Conservation (phyloP, 35 echinoderm and acorn worm genomes). For the Hemicentrotus pulcherrimus region DNA sequence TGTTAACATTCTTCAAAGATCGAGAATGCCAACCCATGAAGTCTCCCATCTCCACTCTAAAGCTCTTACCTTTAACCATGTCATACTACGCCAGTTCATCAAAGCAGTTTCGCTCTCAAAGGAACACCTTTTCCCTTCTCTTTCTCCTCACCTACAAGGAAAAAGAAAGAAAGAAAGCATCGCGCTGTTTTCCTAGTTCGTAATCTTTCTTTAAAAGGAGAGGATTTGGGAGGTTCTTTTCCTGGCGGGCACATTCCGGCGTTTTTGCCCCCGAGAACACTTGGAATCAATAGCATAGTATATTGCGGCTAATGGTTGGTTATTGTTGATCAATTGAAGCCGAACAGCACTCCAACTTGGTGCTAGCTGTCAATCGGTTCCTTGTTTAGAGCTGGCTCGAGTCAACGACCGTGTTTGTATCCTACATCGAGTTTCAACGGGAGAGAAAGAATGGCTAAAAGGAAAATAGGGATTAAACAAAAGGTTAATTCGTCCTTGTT, state of each 20-base stretch:
- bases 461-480: not conserved
- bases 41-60: not conserved
- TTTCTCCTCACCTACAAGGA: slow-evolving; percentile 11
- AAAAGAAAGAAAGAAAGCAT: slow-evolving; percentile 16
- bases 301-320: slow-evolving; percentile 52
- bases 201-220: slow-evolving; percentile 42
- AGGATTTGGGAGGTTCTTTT: slow-evolving; percentile 46
- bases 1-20: not conserved
- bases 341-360: slow-evolving; percentile 17
- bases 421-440: not conserved
- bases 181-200: slow-evolving; percentile 39
- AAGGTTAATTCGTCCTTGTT: too few relatives aligned
- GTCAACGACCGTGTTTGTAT: not conserved
- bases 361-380: slow-evolving; percentile 24
- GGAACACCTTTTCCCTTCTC: slow-evolving; percentile 9
- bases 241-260: slow-evolving; percentile 28
- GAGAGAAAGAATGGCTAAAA: not conserved
- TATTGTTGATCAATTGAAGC: slow-evolving; percentile 58
- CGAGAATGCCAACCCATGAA: not conserved
- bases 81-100: slow-evolving; percentile 1
- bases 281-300: slow-evolving; percentile 39
- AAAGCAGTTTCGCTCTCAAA: slow-evolving; percentile 3
- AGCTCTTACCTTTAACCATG: slow-evolving; percentile 1
- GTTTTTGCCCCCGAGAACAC: slow-evolving; percentile 36
- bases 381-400: not conserved